Evolutionary conservation across 2,888 invertebrate genomes (phyloP), one percentile per base, ranked within the genome.

Genomic region (Melipona beecheii): DNA sequence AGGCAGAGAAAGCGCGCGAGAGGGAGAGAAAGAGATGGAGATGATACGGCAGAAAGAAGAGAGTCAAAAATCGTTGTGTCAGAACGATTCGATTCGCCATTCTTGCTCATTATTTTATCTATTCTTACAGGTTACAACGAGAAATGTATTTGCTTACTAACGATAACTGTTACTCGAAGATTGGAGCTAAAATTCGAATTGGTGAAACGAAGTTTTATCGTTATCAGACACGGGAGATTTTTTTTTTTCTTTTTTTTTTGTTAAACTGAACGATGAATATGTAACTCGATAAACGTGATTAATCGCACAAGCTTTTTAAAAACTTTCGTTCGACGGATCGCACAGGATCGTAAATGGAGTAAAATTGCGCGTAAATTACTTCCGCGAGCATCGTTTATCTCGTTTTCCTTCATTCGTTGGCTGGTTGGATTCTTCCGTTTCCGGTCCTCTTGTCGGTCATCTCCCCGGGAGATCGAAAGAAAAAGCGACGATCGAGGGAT

Each of bases 1-100:
- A 52, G 60, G 65, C 70, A 64, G 66, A 31, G 72, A 72, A 60
- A 54, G 72, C 31, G 64, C 66, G 56, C 19, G 56, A 60, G 66
- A 69, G 19, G 52, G 27, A 50, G 54, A 19, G 43, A 11, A 17
- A 21, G 21, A 54, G 21, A 52, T 9, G 62, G 36, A 31, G 56
- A 77, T 3, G 49, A 54, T 27, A 21, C 19, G 43, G 62, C 13
- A 49, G 31, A 62, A 11, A 76, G 54, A n/a, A 24, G 64, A 81
- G 64, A 81, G 77, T 76, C 4, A 19, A 62, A 24, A 73, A 69
- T 54, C 49, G n/a, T 54, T 27, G 49, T 50, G 36, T 13, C 15
- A 1, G 15, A 65, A 65, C 36, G n/a, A 64, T 64, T 9, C 9
- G 36, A 43, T 43, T 43, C 11, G 43, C 43, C 43, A 43, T 43